Base-by-base conservation (phyloP, 2,113 vertebrate genomes). In the Platysternon megacephalum region DNA sequence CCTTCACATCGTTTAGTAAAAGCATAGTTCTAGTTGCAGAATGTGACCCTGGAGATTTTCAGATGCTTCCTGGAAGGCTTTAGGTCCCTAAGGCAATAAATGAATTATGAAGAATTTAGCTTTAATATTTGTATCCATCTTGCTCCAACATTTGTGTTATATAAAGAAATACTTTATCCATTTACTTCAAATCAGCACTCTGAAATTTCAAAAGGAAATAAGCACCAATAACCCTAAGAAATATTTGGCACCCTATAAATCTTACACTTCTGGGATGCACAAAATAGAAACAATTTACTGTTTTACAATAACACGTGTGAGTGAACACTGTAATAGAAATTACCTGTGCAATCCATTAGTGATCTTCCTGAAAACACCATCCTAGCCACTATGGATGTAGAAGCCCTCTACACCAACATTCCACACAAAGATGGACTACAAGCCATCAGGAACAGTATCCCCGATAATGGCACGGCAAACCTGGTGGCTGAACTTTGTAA, bases 101-200 rank as follows among this genome's bases (percentile, higher is more conserved):
- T 79, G 28, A 21, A 49, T 82, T 93, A 44, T 5, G 12, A 44
- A 44, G 58, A 46, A 84, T 39, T 80, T 91, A 3, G 22, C 88
- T 94, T 82, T 84, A 88, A 88, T 94, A 56, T 28, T 95, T 96
- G 86, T 85, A 56, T 55, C n/a, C 14, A 86, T 44, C 2, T 3
- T 91, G 35, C 72, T 42, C 17, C 87, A 85, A 49, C 82, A 80
- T 48, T 84, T 6, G 11, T 56, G 72, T 82, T 91, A 12, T 0
- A 2, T 91, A 80, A 89, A 91, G 78, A 44, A 56, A 44, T 28
- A 26, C 28, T 68, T 89, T 92, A 82, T 19, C 11, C 21, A 44
- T 74, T 74, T 74, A 44, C 21, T 76, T 51, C 1, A 0, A 11
- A 22, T 53, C n/a, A 80, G 24, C 85, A 5, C 78, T 61, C 28